Evolutionary conservation across 2,113 vertebrate species (phyloP).

Genomic region (Ahaetulla prasina): DNA sequence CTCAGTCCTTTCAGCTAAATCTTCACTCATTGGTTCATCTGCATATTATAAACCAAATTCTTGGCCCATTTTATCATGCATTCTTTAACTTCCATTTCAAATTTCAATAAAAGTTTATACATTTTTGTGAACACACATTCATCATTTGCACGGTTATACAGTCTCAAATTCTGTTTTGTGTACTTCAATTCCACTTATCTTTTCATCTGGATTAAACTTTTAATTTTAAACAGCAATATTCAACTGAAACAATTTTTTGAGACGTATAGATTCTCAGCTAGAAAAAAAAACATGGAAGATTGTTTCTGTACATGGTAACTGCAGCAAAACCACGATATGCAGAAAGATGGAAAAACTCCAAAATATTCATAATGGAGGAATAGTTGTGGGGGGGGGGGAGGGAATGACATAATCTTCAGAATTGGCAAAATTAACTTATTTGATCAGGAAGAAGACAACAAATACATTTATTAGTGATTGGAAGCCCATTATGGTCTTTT

Average conservation of each 20-base stretch:
- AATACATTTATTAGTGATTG: neutral
- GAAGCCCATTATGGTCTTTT: neutral
- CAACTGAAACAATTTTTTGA: neutral
- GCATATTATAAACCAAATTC: neutral
- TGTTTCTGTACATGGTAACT: neutral
- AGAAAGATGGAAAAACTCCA: neutral
- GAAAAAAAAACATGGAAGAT: neutral
- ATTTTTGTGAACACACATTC: too few species aligned
- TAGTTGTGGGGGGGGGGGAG: neutral
- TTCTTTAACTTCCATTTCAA: neutral
- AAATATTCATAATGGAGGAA: neutral
- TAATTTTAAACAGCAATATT: neutral
- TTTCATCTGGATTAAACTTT: neutral
- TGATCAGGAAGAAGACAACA: neutral
- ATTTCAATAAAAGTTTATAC: too few species aligned
- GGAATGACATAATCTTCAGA: neutral
- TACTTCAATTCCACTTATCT: neutral
- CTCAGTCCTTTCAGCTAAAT: neutral
- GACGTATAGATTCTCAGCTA: neutral
- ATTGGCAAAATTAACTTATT: neutral
- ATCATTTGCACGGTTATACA: neutral
- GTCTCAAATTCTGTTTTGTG: neutral
- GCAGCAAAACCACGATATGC: neutral
- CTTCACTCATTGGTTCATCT: too few species aligned
- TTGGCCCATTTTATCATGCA: neutral